phyloP scores from a whole-genome alignment of 2,888 invertebrate genomes.

The Coelinius sp. region DNA sequence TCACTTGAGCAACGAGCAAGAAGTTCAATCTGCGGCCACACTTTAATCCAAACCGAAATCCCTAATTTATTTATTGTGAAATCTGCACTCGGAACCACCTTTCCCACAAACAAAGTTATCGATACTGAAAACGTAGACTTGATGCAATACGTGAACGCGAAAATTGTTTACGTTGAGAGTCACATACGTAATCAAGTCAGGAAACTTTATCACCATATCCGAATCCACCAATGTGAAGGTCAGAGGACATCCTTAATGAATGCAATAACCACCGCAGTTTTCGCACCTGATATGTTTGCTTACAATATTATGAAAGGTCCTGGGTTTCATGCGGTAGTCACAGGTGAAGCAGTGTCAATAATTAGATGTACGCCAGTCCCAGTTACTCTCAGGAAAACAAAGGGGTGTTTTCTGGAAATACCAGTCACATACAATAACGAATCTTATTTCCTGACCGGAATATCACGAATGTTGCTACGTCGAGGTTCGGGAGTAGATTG shows the following conservation, averaged over 20 bases:
- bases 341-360: slow-evolving; percentile 39
- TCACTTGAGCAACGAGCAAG: not conserved
- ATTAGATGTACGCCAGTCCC: slow-evolving; percentile 39
- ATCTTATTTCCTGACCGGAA: no score
- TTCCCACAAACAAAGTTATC: not conserved
- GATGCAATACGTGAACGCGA: no score
- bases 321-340: slow-evolving; percentile 36
- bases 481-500: no score
- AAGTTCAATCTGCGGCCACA: not conserved
- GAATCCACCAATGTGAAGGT: slow-evolving; percentile 30
- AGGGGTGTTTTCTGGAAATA: slow-evolving; percentile 37
- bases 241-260: slow-evolving; percentile 39
- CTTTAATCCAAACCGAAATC: slow-evolving; percentile 8
- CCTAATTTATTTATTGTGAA: slow-evolving; percentile 9
- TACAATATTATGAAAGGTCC: slow-evolving; percentile 39
- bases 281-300: slow-evolving; percentile 38
- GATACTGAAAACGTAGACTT: slow-evolving; percentile 34
- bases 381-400: slow-evolving; percentile 25
- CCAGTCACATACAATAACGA: slow-evolving; percentile 19
- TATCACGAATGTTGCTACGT: no score
- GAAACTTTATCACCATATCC: slow-evolving; percentile 29
- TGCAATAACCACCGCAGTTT: slow-evolving; percentile 34
- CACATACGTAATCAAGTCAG: slow-evolving; percentile 32
- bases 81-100: not conserved
- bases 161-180: slow-evolving; percentile 38